Evolutionary conservation across 1,140 invertebrate genomes (phyloP).

Genomic region (Papilio helenus): DNA sequence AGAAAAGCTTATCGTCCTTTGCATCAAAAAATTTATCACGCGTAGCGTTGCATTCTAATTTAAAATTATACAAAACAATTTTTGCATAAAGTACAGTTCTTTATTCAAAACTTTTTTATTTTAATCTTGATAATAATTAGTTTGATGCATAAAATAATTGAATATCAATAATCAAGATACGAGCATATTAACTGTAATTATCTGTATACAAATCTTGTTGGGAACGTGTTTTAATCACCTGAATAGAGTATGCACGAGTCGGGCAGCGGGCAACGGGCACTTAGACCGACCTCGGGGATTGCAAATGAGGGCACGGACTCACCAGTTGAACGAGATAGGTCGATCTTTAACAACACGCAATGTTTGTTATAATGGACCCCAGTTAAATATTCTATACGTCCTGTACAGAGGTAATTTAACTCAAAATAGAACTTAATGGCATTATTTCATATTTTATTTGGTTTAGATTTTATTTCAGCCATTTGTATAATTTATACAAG

Average conservation of each 20-base stretch:
- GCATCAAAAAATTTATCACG: too few species aligned
- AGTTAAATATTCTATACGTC: not conserved
- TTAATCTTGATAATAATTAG: too few species aligned
- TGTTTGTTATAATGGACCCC: not conserved
- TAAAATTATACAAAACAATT: too few species aligned
- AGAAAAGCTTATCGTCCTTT: too few species aligned
- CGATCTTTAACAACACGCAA: constrained; percentile 27
- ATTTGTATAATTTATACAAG: too few species aligned
- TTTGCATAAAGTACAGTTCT: too few species aligned
- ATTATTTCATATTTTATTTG: not conserved
- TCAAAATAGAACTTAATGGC: not conserved
- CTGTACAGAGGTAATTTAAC: not conserved
- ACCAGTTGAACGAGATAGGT: constrained; percentile 39
- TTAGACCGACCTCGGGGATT: constrained; percentile 29
- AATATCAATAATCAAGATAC: too few species aligned
- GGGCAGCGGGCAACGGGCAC: constrained; percentile 26
- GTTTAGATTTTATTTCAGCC: too few species aligned
- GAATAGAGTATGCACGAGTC: not conserved
- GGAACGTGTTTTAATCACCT: not conserved
- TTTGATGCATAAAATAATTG: too few species aligned
- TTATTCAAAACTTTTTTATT: too few species aligned
- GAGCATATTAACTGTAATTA: not conserved
- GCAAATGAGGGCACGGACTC: constrained; percentile 50
- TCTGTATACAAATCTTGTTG: not conserved
- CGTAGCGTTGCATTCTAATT: too few species aligned